Evolutionary conservation across 2,888 invertebrate species (phyloP).

Genomic region (Lymantria dispar): DNA sequence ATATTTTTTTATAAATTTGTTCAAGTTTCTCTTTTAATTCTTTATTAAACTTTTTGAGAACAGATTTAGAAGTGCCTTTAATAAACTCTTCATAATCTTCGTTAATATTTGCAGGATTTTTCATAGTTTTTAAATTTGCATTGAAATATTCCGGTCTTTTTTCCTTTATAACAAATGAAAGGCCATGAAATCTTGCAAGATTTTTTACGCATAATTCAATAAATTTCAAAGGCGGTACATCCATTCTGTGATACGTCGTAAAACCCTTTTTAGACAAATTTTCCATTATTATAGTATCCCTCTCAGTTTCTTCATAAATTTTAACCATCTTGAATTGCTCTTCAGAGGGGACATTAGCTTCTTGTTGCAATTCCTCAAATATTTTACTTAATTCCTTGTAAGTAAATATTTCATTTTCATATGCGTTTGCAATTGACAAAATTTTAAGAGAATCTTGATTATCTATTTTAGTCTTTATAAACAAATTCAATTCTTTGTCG

Average conservation of each 20-base stretch:
- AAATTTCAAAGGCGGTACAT: slow-evolving; percentile 43
- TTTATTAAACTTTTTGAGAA: slow-evolving; percentile 29
- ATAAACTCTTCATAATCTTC: slow-evolving; percentile 36
- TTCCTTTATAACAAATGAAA: slow-evolving; percentile 47
- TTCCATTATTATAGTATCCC: slow-evolving; percentile 48
- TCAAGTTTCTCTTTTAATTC: slow-evolving; percentile 29
- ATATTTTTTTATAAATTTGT: slow-evolving; percentile 21
- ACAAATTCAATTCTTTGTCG: slow-evolving; percentile 44
- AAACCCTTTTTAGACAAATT: slow-evolving; percentile 50
- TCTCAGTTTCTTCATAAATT: slow-evolving; percentile 40
- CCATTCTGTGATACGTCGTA: slow-evolving; percentile 39
- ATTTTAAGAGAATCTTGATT: slow-evolving; percentile 23
- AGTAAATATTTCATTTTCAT: slow-evolving; percentile 38
- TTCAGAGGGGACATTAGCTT: slow-evolving; percentile 38
- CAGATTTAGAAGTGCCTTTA: slow-evolving; percentile 25
- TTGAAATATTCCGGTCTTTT: slow-evolving; percentile 43
- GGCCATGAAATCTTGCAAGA: slow-evolving; percentile 55
- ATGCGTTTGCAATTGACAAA: slow-evolving; percentile 32
- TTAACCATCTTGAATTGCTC: slow-evolving; percentile 46
- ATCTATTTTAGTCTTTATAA: slow-evolving; percentile 42
- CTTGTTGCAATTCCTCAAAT: slow-evolving; percentile 45
- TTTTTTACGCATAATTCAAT: slow-evolving; percentile 46
- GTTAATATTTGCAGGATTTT: slow-evolving; percentile 26
- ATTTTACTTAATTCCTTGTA: slow-evolving; percentile 48
- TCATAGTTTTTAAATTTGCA: slow-evolving; percentile 31